phyloP scores from a whole-genome alignment of 2,113 vertebrate species.

The Sporophila hypoxantha region DNA sequence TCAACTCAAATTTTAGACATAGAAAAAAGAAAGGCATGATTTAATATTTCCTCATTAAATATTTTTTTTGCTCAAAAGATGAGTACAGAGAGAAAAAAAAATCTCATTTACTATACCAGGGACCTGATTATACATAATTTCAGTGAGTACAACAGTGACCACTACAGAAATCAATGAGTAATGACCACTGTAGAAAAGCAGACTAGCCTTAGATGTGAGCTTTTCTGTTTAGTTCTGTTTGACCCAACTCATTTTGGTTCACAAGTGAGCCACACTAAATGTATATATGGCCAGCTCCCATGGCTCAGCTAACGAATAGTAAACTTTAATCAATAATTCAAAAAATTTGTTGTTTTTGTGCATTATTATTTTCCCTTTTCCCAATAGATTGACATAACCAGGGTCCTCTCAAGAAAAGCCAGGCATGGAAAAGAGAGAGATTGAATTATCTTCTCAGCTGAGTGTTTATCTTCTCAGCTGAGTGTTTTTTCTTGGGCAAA shows the following conservation, averaged over 20 bases:
- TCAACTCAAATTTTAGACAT: not conserved
- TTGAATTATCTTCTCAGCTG: not conserved
- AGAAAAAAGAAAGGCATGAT: not conserved
- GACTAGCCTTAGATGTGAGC: not conserved
- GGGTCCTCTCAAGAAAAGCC: not conserved
- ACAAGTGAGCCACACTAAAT: not conserved
- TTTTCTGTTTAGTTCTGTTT: not conserved
- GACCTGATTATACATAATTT: not conserved
- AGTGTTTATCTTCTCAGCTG: too few species aligned
- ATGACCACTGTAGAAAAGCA: not conserved
- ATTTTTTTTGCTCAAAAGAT: not conserved
- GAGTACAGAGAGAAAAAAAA: not conserved
- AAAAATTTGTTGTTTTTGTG: not conserved
- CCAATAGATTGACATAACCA: not conserved
- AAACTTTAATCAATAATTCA: not conserved
- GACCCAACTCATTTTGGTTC: not conserved
- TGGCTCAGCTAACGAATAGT: not conserved
- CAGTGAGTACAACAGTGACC: not conserved
- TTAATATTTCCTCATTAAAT: not conserved
- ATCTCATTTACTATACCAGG: not conserved
- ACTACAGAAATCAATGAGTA: not conserved
- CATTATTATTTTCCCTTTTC: not conserved
- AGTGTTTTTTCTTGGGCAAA: not conserved
- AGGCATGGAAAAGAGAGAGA: not conserved
- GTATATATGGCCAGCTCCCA: not conserved